A percentile compares a stretch with the other conserved stretches of the same genome.
Conservation (phyloP, 1,140 invertebrate species). For the Diorhabda sublineata region DNA sequence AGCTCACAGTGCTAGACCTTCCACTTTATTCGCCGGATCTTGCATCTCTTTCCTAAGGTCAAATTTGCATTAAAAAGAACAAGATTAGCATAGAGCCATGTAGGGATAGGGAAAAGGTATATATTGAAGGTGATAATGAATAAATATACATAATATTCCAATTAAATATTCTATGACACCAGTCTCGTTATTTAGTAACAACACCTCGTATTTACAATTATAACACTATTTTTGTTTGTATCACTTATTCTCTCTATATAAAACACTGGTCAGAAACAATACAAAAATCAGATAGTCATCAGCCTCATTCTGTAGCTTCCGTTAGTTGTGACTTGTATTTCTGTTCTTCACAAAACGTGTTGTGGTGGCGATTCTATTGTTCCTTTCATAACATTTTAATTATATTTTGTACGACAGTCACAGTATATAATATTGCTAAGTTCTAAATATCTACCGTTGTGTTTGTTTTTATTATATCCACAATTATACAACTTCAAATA, state of each 20-base stretch:
- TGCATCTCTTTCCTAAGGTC: too few species aligned
- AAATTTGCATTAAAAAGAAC: too few species aligned
- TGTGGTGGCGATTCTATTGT: constrained; percentile 26
- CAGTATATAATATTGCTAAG: constrained; percentile 13
- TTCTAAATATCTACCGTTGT: constrained; percentile 16
- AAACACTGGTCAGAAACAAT: constrained; percentile 13
- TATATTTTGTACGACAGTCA: constrained; percentile 10
- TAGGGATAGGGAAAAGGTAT: too few species aligned
- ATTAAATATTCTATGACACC: too few species aligned
- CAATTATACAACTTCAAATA: constrained; percentile 12
- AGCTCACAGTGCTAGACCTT: too few species aligned
- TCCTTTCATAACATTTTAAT: constrained; percentile 21
- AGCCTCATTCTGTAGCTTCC: constrained; percentile 30
- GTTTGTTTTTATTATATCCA: constrained; percentile 5
- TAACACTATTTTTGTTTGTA: too few species aligned
- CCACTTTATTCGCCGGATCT: too few species aligned
- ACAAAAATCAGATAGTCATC: constrained; percentile 31
- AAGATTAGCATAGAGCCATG: too few species aligned
- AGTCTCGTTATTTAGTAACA: too few species aligned
- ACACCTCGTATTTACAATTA: too few species aligned
- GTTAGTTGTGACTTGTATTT: constrained; percentile 32
- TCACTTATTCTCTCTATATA: background rate
- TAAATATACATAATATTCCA: too few species aligned
- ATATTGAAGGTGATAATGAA: too few species aligned
- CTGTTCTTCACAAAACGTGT: constrained; percentile 32